Evolutionary conservation across 2,888 invertebrate genomes (phyloP).

Genomic region (Tethea ocularis): DNA sequence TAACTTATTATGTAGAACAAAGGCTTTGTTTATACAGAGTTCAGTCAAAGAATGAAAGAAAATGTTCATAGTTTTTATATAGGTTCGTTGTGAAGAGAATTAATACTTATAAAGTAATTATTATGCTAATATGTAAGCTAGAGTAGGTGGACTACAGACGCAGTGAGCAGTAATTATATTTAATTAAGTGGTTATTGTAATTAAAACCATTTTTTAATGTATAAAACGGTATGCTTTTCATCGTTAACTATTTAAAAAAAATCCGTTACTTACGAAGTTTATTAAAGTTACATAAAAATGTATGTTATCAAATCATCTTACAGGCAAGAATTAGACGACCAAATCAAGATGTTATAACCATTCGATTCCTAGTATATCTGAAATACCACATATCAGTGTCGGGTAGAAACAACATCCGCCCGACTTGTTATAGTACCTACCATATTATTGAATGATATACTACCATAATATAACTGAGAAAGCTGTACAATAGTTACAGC

Average conservation of each 20-base stretch:
- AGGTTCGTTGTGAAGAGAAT: background rate
- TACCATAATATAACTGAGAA: background rate
- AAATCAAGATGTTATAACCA: background rate
- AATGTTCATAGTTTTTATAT: background rate
- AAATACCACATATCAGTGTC: background rate
- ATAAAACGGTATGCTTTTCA: background rate
- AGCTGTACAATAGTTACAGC: constrained; percentile 7
- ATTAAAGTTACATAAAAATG: background rate
- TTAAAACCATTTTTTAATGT: background rate
- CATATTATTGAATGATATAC: no score
- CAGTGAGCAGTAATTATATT: background rate
- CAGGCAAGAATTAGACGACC: background rate
- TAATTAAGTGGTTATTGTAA: background rate
- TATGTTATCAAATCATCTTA: no score
- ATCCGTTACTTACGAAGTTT: background rate
- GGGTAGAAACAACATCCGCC: background rate
- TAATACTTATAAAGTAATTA: constrained; percentile 18
- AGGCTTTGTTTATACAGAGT: background rate
- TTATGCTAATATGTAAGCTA: constrained; percentile 24
- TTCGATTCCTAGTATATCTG: background rate
- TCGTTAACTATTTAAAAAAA: no score
- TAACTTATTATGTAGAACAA: background rate
- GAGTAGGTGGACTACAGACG: background rate
- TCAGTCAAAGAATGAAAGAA: background rate
- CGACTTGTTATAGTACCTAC: background rate